phyloP scores from a whole-genome alignment of 2,113 vertebrate genomes.

The Spea bombifrons region DNA sequence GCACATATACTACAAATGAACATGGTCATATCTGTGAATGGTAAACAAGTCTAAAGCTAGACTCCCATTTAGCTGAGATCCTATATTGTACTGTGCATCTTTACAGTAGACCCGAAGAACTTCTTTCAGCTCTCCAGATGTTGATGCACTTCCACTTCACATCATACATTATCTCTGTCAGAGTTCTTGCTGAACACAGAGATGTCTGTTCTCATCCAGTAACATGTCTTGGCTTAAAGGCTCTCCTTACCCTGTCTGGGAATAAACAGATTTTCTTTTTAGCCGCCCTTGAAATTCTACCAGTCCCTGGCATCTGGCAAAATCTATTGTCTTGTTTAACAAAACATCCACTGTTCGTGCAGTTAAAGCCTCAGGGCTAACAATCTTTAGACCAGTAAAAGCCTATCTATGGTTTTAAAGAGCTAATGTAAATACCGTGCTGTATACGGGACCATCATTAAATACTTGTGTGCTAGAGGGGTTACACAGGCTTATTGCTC shows the following conservation, averaged over 20 bases:
- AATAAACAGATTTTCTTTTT: slow-evolving; percentile 3
- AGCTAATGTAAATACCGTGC: slow-evolving; percentile 1
- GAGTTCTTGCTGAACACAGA: background rate
- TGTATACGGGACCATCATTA: background rate
- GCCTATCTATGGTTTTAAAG: slow-evolving; percentile 19
- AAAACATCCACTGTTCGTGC: slow-evolving; percentile 31
- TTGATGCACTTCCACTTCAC: background rate
- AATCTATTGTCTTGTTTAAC: slow-evolving; percentile 32
- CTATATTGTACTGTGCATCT: no score
- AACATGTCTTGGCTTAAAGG: background rate
- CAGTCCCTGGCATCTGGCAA: slow-evolving; percentile 29
- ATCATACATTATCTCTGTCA: background rate
- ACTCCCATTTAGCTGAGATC: no score
- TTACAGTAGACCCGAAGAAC: no score
- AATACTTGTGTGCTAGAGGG: slow-evolving; percentile 5
- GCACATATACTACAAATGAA: no score
- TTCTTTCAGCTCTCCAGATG: no score
- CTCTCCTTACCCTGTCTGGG: background rate
- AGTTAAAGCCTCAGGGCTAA: slow-evolving; percentile 30
- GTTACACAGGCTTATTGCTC: background rate
- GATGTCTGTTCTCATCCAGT: background rate
- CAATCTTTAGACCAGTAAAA: slow-evolving; percentile 11
- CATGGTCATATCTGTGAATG: no score
- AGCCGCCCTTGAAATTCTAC: slow-evolving; percentile 8
- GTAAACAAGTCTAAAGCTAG: no score